phyloP scores from a whole-genome alignment of 2,113 vertebrate species.

The Pterocles orientalis region DNA sequence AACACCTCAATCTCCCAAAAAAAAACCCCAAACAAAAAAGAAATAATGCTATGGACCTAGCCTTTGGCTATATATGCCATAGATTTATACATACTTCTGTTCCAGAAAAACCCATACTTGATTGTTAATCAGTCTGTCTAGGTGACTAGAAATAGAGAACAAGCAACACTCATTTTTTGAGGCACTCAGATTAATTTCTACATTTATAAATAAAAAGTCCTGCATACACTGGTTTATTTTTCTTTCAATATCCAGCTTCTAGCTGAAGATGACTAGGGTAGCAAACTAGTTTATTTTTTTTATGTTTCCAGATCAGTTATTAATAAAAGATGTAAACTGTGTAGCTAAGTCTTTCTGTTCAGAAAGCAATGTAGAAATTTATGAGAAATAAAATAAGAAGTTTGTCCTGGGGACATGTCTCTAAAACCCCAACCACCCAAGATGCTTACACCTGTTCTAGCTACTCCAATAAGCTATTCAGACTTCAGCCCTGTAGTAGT shows the following conservation, averaged over 20 bases:
- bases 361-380: not conserved
- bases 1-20: not conserved
- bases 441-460: not conserved
- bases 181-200: not conserved
- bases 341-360: not conserved
- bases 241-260: not conserved
- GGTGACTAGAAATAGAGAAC: not conserved
- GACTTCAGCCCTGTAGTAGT: fast-evolving
- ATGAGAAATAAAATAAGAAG: not conserved
- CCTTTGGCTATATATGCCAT: not conserved
- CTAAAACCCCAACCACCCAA: not conserved
- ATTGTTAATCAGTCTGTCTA: not conserved
- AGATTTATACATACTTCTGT: not conserved
- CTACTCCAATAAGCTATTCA: not conserved
- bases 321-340: not conserved
- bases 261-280: not conserved
- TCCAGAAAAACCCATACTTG: not conserved
- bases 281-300: not conserved
- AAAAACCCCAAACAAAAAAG: not conserved
- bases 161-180: not conserved
- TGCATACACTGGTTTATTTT: not conserved
- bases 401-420: not conserved
- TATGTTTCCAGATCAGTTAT: not conserved
- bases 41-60: not conserved
- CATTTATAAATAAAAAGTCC: not conserved